Percentiles rank a stretch among this genome's conserved stretches.
Evolutionary conservation across 2,888 invertebrate species (phyloP).

Genomic region (Leptogaster cylindrica): DNA sequence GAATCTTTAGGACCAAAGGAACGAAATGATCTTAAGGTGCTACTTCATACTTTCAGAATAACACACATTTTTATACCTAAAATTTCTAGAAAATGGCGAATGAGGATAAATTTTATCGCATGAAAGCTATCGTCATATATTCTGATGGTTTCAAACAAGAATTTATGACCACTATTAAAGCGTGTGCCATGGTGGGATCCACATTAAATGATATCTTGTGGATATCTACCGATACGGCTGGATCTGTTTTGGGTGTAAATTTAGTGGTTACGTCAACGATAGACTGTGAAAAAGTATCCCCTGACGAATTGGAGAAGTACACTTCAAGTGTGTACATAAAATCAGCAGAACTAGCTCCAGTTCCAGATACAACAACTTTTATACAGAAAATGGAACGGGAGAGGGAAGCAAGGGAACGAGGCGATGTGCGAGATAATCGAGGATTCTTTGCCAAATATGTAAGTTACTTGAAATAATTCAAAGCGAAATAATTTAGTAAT

Average conservation of each 20-base stretch:
- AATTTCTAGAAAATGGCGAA: slow-evolving; percentile 67
- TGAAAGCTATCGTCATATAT: slow-evolving; percentile 72
- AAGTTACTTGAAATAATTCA: slow-evolving; percentile 62
- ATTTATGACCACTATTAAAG: slow-evolving; percentile 81
- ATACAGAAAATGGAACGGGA: slow-evolving; percentile 93
- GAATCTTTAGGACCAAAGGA: slow-evolving; percentile 66
- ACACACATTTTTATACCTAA: background rate
- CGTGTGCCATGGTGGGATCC: slow-evolving; percentile 77
- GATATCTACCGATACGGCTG: slow-evolving; percentile 79
- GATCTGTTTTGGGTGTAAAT: slow-evolving; percentile 76
- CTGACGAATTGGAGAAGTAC: slow-evolving; percentile 65
- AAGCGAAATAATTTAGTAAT: slow-evolving; percentile 47
- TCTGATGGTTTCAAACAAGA: slow-evolving; percentile 71
- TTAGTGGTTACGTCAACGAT: slow-evolving; percentile 63
- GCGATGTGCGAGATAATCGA: slow-evolving; percentile 90
- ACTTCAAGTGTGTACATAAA: slow-evolving; percentile 80
- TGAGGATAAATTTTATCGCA: slow-evolving; percentile 75
- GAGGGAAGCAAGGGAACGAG: slow-evolving; percentile 85
- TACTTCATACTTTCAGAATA: background rate
- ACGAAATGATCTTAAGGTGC: slow-evolving; percentile 66
- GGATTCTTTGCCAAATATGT: slow-evolving; percentile 98
- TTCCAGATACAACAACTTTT: slow-evolving; percentile 95
- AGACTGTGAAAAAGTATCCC: slow-evolving; percentile 49
- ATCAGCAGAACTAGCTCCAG: slow-evolving; percentile 81
- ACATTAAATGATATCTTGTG: slow-evolving; percentile 80